Percentiles rank a stretch among this genome's conserved stretches.
phyloP scores from a whole-genome alignment of 1,140 invertebrate species.

The Oryctes rhinoceros region DNA sequence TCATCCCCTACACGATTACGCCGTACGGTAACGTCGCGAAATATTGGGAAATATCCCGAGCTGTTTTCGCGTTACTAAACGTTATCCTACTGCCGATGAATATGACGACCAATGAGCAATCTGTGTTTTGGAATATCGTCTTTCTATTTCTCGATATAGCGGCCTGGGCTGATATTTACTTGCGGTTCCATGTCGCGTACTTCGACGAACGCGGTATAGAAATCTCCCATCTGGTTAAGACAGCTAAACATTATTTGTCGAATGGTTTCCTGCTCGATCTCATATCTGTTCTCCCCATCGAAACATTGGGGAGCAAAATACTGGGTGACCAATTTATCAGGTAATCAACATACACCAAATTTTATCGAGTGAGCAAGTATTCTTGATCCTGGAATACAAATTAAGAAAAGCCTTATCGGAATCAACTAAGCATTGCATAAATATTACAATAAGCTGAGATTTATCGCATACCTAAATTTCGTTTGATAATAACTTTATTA shows the following conservation, averaged over 20 bases:
- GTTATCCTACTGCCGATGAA: constrained; percentile 22
- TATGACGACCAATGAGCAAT: not conserved
- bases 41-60: constrained; percentile 47
- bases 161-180: constrained; percentile 45
- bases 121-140: constrained; percentile 20
- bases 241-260: constrained; percentile 45
- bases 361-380: no score
- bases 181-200: constrained; percentile 47
- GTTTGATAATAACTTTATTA: not conserved
- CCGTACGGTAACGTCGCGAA: constrained; percentile 35
- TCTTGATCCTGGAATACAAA: no score
- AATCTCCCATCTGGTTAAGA: constrained; percentile 45
- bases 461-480: no score
- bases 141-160: constrained; percentile 42
- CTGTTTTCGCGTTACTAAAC: constrained; percentile 41
- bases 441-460: no score
- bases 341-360: not conserved
- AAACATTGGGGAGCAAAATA: not conserved
- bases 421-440: no score
- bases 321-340: not conserved
- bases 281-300: constrained; percentile 44
- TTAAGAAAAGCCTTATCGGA: no score
- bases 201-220: constrained; percentile 46
- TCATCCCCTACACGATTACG: constrained; percentile 15
- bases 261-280: constrained; percentile 48